Percentiles rank a stretch among this genome's conserved stretches.
phyloP scores from a whole-genome alignment of 2,113 vertebrate genomes.

The Blennius ocellaris region DNA sequence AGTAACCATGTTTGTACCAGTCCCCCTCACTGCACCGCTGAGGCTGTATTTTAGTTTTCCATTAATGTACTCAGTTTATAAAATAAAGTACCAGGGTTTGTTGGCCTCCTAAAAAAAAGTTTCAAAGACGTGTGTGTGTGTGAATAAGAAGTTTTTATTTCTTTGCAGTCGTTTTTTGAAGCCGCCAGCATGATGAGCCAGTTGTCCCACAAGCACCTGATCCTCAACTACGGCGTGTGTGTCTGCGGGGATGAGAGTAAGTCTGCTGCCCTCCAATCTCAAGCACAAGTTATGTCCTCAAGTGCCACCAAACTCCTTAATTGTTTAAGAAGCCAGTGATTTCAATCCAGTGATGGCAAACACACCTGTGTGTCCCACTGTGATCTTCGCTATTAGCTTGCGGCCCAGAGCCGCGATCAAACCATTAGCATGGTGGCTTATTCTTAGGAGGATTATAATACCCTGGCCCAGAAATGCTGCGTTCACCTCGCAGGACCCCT shows the following conservation, averaged over 20 bases:
- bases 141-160: no score
- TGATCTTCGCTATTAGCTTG: constrained; percentile 1
- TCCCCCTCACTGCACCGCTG: no score
- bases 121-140: no score
- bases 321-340: background rate
- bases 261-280: constrained; percentile 60
- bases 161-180: constrained; percentile 94
- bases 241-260: constrained; percentile 97
- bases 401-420: constrained; percentile 5
- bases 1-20: no score
- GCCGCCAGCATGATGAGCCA: constrained; percentile 99
- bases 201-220: constrained; percentile 95
- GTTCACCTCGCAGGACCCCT: background rate
- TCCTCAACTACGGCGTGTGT: constrained; percentile 97
- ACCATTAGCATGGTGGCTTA: constrained; percentile 12
- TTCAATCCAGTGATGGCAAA: constrained; percentile 1
- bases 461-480: background rate
- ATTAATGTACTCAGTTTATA: no score
- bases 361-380: background rate
- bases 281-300: background rate
- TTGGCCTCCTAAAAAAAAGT: no score
- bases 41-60: no score
- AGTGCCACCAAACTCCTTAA: no score
- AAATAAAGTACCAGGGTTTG: no score
- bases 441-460: constrained; percentile 45